Base-by-base conservation (phyloP, 2,888 invertebrate species). In the Alcis repandata region DNA sequence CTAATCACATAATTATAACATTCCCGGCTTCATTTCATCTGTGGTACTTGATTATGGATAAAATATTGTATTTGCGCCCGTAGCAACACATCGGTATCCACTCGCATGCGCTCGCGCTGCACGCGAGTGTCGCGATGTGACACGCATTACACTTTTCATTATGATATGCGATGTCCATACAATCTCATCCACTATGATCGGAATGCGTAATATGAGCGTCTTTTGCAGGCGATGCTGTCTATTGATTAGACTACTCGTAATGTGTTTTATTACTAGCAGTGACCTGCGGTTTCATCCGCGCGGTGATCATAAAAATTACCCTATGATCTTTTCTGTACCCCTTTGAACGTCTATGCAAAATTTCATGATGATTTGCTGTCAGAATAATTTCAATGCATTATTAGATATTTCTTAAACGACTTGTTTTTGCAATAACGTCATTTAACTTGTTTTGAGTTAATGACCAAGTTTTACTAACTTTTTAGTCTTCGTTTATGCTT, bases 71-170 rank as follows among this genome's bases (percentile, higher is more conserved):
- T 38, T 1, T 51, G 38, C 17, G 36, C 6, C 33, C 71, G 38
- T 73, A 64, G 75, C 69, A 74, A 75, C 75, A 56, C 20, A 27
- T 59, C 72, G 69, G 74, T 67, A 79, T 77, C 63, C 56, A 61
- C 63, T 53, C 67, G 67, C 63, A 22, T 33, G 67, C 66, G 72
- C 61, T 38, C 22, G 61, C 70, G 70, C 36, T 13, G 10, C 40
- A 53, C 17, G 32, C 27, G 17, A 10, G 71, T 68, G 27, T 67
- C 59, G 69, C 66, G 66, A 74, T 64, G 63, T 73, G 71, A 61
- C 72, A 73, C 60, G 71, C 72, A 72, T 74, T 65, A 72, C 69
- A 70, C 63, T 75, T 73, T 71, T 71, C 72, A 59, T 69, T 71
- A 69, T 70, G 70, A 64, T 67, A 70, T 60, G 58, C 57, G 57